Percentiles rank a stretch among this genome's conserved stretches.
phyloP scores from a whole-genome alignment of 2,888 invertebrate genomes.

The Drosophila buzzatii region DNA sequence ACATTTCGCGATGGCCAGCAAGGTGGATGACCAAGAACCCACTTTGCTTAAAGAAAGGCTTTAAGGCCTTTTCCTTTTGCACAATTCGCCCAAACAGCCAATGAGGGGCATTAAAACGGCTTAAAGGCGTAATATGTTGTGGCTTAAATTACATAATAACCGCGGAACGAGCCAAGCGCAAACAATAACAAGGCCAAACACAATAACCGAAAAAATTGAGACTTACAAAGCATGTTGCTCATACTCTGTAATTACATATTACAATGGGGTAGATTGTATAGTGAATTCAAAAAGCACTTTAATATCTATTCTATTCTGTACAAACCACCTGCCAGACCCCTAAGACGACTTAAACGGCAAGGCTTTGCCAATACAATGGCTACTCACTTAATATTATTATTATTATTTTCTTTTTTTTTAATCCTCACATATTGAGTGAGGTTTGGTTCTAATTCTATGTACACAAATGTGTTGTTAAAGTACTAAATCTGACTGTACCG shows the following conservation, averaged over 20 bases:
- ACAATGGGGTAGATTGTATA: neutral
- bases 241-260: slow-evolving; percentile 27
- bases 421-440: too few relatives aligned
- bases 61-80: slow-evolving; percentile 57
- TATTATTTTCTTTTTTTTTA: too few relatives aligned
- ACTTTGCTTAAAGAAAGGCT: slow-evolving; percentile 53
- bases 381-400: too few relatives aligned
- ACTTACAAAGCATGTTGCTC: slow-evolving; percentile 36
- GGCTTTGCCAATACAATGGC: too few relatives aligned
- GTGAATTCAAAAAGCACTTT: neutral
- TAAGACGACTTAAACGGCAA: too few relatives aligned
- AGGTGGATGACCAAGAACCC: slow-evolving; percentile 36
- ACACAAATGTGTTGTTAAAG: too few relatives aligned
- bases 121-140: slow-evolving; percentile 76
- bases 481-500: too few relatives aligned
- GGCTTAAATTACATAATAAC: slow-evolving; percentile 73
- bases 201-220: slow-evolving; percentile 39
- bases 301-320: neutral
- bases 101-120: slow-evolving; percentile 74
- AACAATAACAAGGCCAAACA: slow-evolving; percentile 59
- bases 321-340: too few relatives aligned
- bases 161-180: slow-evolving; percentile 29
- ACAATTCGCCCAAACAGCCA: slow-evolving; percentile 55
- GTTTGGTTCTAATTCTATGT: too few relatives aligned
- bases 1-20: slow-evolving; percentile 20